These are phyloP conservation scores for Pygathrix nemaeus DNA, from an alignment of 2,113 vertebrate species.

Conservation along the genomic window DNA sequence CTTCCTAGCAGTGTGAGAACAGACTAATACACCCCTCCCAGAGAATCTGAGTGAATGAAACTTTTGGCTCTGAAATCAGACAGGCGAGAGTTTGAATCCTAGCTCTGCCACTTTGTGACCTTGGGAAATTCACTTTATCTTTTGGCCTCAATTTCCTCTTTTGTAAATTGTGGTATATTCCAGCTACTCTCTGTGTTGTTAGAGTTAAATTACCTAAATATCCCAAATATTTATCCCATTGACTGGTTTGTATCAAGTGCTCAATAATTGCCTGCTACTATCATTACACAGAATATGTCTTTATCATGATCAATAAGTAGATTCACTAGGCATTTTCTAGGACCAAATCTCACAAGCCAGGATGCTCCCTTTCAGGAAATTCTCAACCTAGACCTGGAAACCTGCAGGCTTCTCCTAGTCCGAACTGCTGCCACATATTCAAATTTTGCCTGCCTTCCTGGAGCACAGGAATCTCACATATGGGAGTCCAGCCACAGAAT, in stretches of 20 bases:
- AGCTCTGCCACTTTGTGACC: neutral
- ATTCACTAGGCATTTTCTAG: neutral
- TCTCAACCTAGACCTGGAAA: neutral
- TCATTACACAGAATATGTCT: neutral
- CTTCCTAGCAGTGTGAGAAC: no score
- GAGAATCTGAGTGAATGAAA: neutral
- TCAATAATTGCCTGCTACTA: neutral
- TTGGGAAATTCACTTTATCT: neutral
- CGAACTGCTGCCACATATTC: neutral
- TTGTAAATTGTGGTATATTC: neutral
- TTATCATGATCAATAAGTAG: neutral
- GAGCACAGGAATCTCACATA: neutral
- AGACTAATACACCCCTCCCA: neutral
- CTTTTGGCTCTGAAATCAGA: neutral
- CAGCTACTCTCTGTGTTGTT: neutral
- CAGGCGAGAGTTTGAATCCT: neutral
- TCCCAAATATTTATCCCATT: neutral
- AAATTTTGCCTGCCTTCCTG: neutral
- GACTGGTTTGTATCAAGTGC: neutral
- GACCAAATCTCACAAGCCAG: neutral
- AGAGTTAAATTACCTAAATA: neutral
- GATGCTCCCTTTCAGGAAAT: neutral
- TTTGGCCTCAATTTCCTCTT: neutral
- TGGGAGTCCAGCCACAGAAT: neutral
- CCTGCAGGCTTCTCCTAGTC: neutral